Evolutionary conservation across 1,140 invertebrate species (phyloP).

Genomic region (Stegodyphus mimosarum): DNA sequence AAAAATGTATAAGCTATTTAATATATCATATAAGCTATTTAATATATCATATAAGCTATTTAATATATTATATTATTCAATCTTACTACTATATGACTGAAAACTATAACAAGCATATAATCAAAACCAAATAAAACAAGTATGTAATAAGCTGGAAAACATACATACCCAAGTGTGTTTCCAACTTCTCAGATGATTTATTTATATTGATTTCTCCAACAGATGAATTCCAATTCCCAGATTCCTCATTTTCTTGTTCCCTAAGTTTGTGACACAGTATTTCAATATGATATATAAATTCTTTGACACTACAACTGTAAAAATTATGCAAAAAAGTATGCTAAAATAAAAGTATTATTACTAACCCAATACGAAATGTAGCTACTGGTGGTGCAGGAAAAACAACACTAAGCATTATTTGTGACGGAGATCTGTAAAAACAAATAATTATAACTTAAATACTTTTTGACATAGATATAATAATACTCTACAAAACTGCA

Average conservation of each 20-base stretch:
- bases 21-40: too few species aligned
- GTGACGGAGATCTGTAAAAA: slow-evolving; percentile 71
- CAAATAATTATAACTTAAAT: neutral
- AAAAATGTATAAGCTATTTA: neutral
- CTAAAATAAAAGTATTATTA: neutral
- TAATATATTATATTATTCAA: too few species aligned
- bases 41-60: too few species aligned
- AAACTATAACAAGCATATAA: slow-evolving; percentile 61
- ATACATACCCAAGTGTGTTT: slow-evolving; percentile 58
- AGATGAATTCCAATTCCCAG: slow-evolving; percentile 41
- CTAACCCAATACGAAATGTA: slow-evolving; percentile 17
- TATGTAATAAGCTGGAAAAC: slow-evolving; percentile 62
- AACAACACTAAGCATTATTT: slow-evolving; percentile 81
- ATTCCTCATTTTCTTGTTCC: slow-evolving; percentile 52
- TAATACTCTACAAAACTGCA: too few species aligned
- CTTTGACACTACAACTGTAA: too few species aligned
- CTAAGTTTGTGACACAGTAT: neutral
- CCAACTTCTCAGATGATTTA: slow-evolving; percentile 64
- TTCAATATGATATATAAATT: too few species aligned
- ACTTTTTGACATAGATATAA: too few species aligned
- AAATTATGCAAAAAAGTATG: neutral
- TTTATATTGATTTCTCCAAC: slow-evolving; percentile 61
- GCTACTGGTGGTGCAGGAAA: slow-evolving; percentile 70
- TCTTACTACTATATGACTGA: too few species aligned
- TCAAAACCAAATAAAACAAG: too few species aligned